A percentile compares a stretch with the other conserved stretches of the same genome.
phyloP scores from a whole-genome alignment of 2,888 invertebrate species.

The Lissocephala sabroskyi region DNA sequence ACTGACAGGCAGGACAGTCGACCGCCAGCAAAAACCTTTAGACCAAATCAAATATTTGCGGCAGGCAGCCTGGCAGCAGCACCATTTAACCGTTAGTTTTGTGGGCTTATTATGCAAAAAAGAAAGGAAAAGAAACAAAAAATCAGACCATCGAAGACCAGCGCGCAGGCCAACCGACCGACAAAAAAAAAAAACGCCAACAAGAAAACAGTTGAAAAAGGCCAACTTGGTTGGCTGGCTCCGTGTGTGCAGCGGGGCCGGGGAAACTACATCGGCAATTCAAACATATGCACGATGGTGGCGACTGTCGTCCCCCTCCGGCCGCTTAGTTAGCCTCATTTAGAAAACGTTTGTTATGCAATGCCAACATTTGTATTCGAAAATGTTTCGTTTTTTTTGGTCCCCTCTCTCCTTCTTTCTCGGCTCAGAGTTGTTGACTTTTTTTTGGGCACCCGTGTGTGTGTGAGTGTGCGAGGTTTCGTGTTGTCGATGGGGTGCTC shows the following conservation, averaged over 20 bases:
- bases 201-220: slow-evolving; percentile 61
- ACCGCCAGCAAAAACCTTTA: slow-evolving; percentile 40
- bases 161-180: slow-evolving; percentile 28
- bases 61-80: slow-evolving; percentile 25
- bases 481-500: slow-evolving; percentile 32
- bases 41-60: slow-evolving; percentile 65
- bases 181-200: slow-evolving; percentile 37
- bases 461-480: slow-evolving; percentile 25
- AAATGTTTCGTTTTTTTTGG: slow-evolving; percentile 61
- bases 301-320: slow-evolving; percentile 7
- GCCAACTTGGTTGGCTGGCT: slow-evolving; percentile 10
- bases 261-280: slow-evolving; percentile 64
- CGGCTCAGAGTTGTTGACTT: too few species aligned
- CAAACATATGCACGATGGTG: slow-evolving; percentile 53
- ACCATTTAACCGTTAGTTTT: slow-evolving; percentile 64
- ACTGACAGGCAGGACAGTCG: slow-evolving; percentile 7
- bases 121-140: slow-evolving; percentile 6
- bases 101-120: slow-evolving; percentile 67
- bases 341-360: slow-evolving; percentile 68
- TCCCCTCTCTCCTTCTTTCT: slow-evolving; percentile 37
- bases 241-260: slow-evolving; percentile 19
- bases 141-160: slow-evolving; percentile 55
- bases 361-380: slow-evolving; percentile 69
- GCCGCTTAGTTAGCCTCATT: slow-evolving; percentile 62
- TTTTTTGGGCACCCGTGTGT: too few species aligned